Conservation (phyloP, 2,888 invertebrate genomes). For the Adela reaumurella region DNA sequence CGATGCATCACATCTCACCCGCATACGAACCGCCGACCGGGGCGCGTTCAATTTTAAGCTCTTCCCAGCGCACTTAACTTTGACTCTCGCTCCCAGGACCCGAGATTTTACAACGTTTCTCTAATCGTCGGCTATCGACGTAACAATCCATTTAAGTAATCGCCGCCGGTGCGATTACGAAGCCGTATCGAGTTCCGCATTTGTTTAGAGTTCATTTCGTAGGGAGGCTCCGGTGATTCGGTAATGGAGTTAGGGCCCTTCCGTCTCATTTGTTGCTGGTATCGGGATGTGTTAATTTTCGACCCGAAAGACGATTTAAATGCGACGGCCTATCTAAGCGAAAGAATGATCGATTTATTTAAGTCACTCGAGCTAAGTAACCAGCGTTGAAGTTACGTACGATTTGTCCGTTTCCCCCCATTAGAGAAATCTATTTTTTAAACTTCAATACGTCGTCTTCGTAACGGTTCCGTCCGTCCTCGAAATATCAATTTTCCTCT, state of each 20-base stretch:
- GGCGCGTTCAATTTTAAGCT: too few relatives aligned
- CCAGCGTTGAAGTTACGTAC: too few relatives aligned
- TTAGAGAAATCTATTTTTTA: too few relatives aligned
- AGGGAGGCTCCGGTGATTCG: not conserved
- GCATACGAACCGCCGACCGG: too few relatives aligned
- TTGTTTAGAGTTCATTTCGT: not conserved
- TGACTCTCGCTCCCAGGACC: too few relatives aligned
- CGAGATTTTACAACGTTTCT: not conserved
- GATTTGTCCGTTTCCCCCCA: too few relatives aligned
- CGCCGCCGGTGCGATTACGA: not conserved
- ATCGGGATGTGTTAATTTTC: not conserved
- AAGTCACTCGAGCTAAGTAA: not conserved
- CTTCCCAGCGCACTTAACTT: too few relatives aligned
- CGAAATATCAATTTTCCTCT: too few relatives aligned
- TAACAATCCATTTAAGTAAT: not conserved
- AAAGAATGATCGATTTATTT: not conserved
- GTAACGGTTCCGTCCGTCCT: too few relatives aligned
- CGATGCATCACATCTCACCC: too few relatives aligned
- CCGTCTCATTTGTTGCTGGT: not conserved
- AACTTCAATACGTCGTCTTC: too few relatives aligned
- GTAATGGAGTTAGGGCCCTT: not conserved
- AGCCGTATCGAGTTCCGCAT: not conserved
- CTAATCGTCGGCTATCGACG: not conserved
- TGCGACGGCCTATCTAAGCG: not conserved
- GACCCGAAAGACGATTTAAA: not conserved